These are phyloP conservation scores for Apis florea DNA, from an alignment of 1,140 invertebrate species.

Conservation along the genomic window DNA sequence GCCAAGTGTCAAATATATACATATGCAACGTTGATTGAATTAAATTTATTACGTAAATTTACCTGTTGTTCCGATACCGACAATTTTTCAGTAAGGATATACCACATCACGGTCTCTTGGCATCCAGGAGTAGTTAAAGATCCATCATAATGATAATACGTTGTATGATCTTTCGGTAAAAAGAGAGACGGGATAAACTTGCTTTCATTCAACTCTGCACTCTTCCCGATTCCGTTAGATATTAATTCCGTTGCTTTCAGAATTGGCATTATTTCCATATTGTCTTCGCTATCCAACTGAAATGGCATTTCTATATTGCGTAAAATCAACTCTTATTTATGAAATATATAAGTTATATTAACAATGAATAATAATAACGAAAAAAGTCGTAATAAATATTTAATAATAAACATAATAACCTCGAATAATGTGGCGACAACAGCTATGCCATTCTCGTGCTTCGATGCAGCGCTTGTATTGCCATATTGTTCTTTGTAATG, in stretches of 20 bases:
- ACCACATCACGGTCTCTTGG: conserved; percentile 88
- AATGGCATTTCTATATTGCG: conserved; percentile 37
- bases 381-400: not conserved
- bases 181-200: conserved; percentile 77
- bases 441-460: conserved; percentile 83
- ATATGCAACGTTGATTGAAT: too few relatives aligned
- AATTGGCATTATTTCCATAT: conserved; percentile 78
- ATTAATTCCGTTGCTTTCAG: conserved; percentile 75
- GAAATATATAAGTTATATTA: too few relatives aligned
- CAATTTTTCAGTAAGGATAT: conserved; percentile 83
- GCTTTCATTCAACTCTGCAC: conserved; percentile 47
- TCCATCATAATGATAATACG: conserved; percentile 86
- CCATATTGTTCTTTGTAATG: conserved; percentile 84
- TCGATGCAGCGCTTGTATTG: conserved; percentile 81
- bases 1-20: too few relatives aligned
- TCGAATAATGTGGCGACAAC: conserved; percentile 87
- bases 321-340: not conserved
- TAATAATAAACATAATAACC: conserved; percentile 77
- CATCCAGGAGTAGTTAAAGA: conserved; percentile 89
- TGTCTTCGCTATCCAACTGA: conserved; percentile 76
- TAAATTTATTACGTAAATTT: conserved; percentile 17
- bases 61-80: conserved; percentile 83
- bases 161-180: conserved; percentile 80
- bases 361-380: not conserved
- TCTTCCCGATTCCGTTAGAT: conserved; percentile 61